Evolutionary conservation across 2,888 invertebrate genomes (phyloP).

Genomic region (Mycalesis mineus): DNA sequence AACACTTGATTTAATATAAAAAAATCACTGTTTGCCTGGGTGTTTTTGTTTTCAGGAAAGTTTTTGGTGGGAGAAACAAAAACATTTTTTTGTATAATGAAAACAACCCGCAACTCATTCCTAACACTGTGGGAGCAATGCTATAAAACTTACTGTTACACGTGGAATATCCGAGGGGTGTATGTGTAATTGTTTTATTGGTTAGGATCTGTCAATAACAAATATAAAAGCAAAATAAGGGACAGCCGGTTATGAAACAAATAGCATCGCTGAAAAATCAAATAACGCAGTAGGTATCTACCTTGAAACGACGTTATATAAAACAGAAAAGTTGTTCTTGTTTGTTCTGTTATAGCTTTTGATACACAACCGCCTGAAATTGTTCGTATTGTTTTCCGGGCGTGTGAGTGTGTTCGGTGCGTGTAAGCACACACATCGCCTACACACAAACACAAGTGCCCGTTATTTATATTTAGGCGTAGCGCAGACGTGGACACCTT

Average conservation of each 20-base stretch:
- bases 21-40: no score
- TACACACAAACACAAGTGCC: slow-evolving; percentile 46
- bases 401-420: slow-evolving; percentile 62
- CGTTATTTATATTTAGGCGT: slow-evolving; percentile 53
- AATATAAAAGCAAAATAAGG: neutral
- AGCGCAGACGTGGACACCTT: neutral
- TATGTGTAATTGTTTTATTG: neutral
- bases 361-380: slow-evolving; percentile 38
- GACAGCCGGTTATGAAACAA: neutral
- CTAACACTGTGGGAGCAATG: no score
- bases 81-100: no score
- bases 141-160: no score
- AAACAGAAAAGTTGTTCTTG: slow-evolving; percentile 16
- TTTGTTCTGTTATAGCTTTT: slow-evolving; percentile 30
- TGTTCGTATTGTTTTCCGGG: slow-evolving; percentile 63
- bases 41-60: no score
- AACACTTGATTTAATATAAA: no score
- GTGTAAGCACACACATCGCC: slow-evolving; percentile 53
- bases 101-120: no score
- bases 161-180: neutral
- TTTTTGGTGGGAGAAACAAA: no score
- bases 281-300: neutral
- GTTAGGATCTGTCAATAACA: neutral
- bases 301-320: slow-evolving; percentile 3
- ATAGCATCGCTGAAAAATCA: slow-evolving; percentile 2